A percentile compares a stretch with the other conserved stretches of the same genome.
phyloP scores from a whole-genome alignment of 2,888 invertebrate genomes.

The Poecilus cupreus region DNA sequence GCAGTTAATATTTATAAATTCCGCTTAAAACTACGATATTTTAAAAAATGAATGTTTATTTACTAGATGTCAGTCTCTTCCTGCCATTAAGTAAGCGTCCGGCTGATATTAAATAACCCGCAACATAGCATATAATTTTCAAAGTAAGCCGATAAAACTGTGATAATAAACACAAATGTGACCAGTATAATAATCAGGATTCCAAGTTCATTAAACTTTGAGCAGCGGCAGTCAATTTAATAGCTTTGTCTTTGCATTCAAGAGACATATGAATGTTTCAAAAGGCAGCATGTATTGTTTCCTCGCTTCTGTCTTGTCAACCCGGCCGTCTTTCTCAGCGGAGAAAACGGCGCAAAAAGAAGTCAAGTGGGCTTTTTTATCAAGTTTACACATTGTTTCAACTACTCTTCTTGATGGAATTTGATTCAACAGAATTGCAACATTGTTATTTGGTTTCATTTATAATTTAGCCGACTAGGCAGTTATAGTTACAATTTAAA shows the following conservation, averaged over 20 bases:
- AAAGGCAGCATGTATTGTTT: slow-evolving; percentile 34
- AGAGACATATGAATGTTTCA: slow-evolving; percentile 44
- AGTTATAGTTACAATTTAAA: no score
- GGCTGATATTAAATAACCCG: no score
- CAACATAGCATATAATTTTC: neutral
- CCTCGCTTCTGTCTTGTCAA: neutral
- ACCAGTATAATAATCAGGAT: slow-evolving; percentile 3
- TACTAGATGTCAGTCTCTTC: no score
- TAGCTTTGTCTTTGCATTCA: slow-evolving; percentile 46
- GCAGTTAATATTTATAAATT: no score
- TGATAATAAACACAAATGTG: slow-evolving; percentile 17
- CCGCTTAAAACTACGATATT: no score
- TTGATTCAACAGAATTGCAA: no score
- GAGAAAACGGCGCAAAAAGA: slow-evolving; percentile 16
- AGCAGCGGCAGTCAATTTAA: slow-evolving; percentile 38
- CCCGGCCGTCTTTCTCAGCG: neutral
- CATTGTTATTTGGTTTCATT: no score
- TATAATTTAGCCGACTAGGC: no score
- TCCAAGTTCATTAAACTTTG: slow-evolving; percentile 23
- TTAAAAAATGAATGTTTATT: no score
- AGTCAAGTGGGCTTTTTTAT: slow-evolving; percentile 17
- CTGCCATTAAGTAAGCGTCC: no score
- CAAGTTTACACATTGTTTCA: neutral
- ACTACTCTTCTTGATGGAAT: neutral
- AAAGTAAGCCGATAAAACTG: slow-evolving; percentile 1